Conservation (phyloP, 92 coral and sea anemone genomes). For the Virgularia gustaviana region DNA sequence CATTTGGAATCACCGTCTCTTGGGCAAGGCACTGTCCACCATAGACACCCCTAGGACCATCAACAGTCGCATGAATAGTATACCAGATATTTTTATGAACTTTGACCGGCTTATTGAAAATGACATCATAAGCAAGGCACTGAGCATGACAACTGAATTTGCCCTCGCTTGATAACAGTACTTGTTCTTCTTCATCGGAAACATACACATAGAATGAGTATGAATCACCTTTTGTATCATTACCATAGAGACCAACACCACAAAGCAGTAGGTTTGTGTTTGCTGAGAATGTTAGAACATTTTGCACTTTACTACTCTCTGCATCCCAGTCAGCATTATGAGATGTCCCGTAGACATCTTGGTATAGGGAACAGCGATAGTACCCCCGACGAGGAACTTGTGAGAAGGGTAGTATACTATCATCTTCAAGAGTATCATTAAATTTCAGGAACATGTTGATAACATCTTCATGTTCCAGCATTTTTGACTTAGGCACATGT, state of each 20-base stretch:
- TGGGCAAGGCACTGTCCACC: conserved; percentile 24
- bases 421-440: conserved; percentile 36
- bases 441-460: conserved; percentile 47
- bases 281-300: conserved; percentile 37
- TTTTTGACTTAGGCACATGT: conserved; percentile 41
- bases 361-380: conserved; percentile 39
- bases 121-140: conserved; percentile 36
- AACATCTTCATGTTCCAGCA: conserved; percentile 49
- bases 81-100: conserved; percentile 31
- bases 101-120: conserved; percentile 32
- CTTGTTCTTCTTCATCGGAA: conserved; percentile 14
- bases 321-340: conserved; percentile 36
- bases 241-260: conserved; percentile 53
- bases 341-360: conserved; percentile 3
- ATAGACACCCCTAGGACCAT: conserved; percentile 27
- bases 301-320: conserved; percentile 25
- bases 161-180: conserved; percentile 15
- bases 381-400: conserved; percentile 49
- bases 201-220: conserved; percentile 27
- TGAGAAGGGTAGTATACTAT: conserved; percentile 35
- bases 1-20: not conserved
- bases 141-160: conserved; percentile 20
- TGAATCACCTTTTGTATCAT: conserved; percentile 37
- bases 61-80: conserved; percentile 22
- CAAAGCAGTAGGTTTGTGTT: conserved; percentile 37